Evolutionary conservation across 2,113 vertebrate genomes (phyloP).

Genomic region (Xiphias gladius): DNA sequence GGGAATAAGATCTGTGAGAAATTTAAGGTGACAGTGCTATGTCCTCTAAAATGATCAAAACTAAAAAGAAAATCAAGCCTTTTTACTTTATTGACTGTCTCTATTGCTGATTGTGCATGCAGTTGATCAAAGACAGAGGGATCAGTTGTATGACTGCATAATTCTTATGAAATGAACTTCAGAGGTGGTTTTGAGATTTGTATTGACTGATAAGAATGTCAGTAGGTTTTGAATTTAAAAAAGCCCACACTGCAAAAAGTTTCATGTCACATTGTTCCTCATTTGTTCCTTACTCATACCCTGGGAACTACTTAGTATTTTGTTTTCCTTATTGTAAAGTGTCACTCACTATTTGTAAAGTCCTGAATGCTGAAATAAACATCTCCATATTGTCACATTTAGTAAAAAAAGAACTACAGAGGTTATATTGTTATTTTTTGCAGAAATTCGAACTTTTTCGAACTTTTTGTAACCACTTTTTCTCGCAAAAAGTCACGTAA

Average conservation of each 20-base stretch:
- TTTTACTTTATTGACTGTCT: not conserved
- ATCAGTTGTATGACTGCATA: not conserved
- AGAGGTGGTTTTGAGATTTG: not conserved
- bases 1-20: slow-evolving; percentile 1
- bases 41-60: not conserved
- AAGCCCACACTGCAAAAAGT: not conserved
- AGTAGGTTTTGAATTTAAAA: not conserved
- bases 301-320: not conserved
- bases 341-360: too few relatives aligned
- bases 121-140: not conserved
- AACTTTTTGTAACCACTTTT: too few relatives aligned
- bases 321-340: not conserved
- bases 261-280: not conserved
- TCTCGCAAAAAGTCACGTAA: not conserved
- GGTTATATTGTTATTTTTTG: too few relatives aligned
- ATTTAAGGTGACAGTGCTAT: not conserved
- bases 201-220: not conserved
- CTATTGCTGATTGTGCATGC: not conserved
- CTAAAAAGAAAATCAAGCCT: not conserved
- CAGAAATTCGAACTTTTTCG: too few relatives aligned
- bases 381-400: too few relatives aligned
- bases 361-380: too few relatives aligned
- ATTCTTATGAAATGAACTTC: not conserved
- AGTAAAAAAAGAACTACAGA: too few relatives aligned
- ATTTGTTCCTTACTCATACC: not conserved